Evolutionary conservation across 2,888 invertebrate genomes (phyloP).

Genomic region (Ecliptopera silaceata): DNA sequence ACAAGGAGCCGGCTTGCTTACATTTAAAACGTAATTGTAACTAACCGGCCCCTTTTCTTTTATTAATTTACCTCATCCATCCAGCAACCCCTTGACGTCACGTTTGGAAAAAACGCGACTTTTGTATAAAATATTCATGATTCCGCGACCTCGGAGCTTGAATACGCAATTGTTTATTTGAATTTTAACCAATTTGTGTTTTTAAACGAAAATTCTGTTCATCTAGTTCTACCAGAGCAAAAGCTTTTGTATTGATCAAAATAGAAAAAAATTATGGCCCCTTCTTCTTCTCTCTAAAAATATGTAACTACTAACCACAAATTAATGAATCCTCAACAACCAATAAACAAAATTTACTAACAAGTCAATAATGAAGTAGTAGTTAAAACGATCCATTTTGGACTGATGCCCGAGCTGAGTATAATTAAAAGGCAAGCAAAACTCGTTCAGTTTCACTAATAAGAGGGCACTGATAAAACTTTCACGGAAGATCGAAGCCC

Average conservation of each 20-base stretch:
- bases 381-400: slow-evolving; percentile 1
- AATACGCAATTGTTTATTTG: slow-evolving; percentile 50
- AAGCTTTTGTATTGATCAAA: background rate
- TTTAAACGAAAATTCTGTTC: slow-evolving; percentile 11
- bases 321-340: background rate
- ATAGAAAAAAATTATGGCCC: too few species aligned
- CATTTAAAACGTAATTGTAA: slow-evolving; percentile 82
- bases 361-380: background rate
- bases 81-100: slow-evolving; percentile 61
- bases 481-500: slow-evolving; percentile 55
- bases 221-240: background rate
- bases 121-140: slow-evolving; percentile 73
- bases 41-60: slow-evolving; percentile 78
- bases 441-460: slow-evolving; percentile 31
- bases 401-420: background rate
- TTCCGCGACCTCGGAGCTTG: slow-evolving; percentile 44
- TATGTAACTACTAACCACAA: too few species aligned
- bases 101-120: slow-evolving; percentile 58
- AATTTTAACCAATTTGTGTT: slow-evolving; percentile 45
- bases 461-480: slow-evolving; percentile 31
- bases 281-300: too few species aligned
- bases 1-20: slow-evolving; percentile 76
- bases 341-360: background rate
- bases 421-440: slow-evolving; percentile 19
- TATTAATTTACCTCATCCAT: slow-evolving; percentile 82